phyloP scores from a whole-genome alignment of 30 jellyfish, hydroid and myxozoan genomes.

The Hydra vulgaris region DNA sequence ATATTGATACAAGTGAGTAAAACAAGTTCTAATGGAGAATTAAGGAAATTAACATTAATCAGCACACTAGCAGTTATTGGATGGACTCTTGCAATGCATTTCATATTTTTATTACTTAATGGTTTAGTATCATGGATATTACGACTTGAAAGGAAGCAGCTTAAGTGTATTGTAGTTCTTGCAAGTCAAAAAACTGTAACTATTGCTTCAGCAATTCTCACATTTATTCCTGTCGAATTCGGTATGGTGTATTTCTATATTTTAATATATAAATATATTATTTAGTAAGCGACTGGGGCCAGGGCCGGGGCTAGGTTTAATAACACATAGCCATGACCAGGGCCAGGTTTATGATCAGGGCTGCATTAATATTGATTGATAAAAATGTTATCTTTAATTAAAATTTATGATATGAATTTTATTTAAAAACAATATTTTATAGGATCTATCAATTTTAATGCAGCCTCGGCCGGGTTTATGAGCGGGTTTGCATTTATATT shows the following conservation, averaged over 20 bases:
- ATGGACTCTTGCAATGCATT: constrained; percentile 59
- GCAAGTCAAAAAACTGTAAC: constrained; percentile 86
- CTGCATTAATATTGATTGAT: too few species aligned
- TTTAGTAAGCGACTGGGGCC: too few species aligned
- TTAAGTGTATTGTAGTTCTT: constrained; percentile 55
- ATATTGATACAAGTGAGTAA: constrained; percentile 66
- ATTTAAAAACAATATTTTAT: too few species aligned
- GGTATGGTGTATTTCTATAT: constrained; percentile 18
- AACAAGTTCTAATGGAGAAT: constrained; percentile 68
- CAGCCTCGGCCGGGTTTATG: too few species aligned
- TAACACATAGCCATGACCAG: too few species aligned
- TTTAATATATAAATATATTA: too few species aligned
- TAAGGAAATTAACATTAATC: constrained; percentile 32
- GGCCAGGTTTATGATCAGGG: too few species aligned
- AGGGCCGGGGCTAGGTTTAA: too few species aligned
- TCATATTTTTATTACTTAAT: constrained; percentile 43
- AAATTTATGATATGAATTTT: too few species aligned
- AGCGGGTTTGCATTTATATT: too few species aligned
- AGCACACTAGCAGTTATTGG: constrained; percentile 41
- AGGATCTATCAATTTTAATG: too few species aligned
- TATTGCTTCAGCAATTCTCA: constrained; percentile 51
- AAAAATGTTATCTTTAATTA: too few species aligned
- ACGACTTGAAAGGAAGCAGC: constrained; percentile 30
- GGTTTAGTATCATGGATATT: constrained; percentile 40
- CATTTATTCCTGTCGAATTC: constrained; percentile 46